Conservation (phyloP, 2,888 invertebrate genomes). For the Polyploca ridens region DNA sequence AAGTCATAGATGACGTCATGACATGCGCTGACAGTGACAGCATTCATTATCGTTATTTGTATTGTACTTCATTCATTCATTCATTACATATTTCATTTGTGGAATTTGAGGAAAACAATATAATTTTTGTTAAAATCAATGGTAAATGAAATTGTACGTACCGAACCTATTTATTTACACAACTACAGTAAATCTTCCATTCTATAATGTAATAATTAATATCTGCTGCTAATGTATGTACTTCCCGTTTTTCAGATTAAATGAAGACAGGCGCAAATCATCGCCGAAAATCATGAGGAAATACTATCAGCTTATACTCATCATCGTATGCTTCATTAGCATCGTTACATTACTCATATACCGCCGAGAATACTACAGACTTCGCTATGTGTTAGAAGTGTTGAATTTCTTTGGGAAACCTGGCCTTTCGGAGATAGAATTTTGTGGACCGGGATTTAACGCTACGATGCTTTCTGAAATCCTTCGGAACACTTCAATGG, state of each 20-base stretch:
- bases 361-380: constrained; percentile 92
- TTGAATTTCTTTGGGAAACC: constrained; percentile 93
- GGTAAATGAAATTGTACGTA: constrained; percentile 1
- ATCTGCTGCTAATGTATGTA: constrained; percentile 14
- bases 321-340: constrained; percentile 89
- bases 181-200: not conserved
- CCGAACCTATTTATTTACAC: not conserved
- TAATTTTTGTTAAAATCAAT: not conserved
- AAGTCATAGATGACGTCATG: too few relatives aligned
- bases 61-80: not conserved
- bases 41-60: too few relatives aligned
- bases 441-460: constrained; percentile 82
- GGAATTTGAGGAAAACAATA: not conserved
- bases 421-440: constrained; percentile 80
- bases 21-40: too few relatives aligned
- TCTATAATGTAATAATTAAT: not conserved
- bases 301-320: constrained; percentile 91
- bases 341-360: constrained; percentile 91
- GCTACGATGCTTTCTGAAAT: constrained; percentile 80
- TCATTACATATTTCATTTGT: not conserved
- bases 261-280: constrained; percentile 74
- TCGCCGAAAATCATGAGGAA: constrained; percentile 88
- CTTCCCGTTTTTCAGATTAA: constrained; percentile 51
- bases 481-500: constrained; percentile 78
- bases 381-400: constrained; percentile 93